A percentile compares a stretch with the other conserved stretches of the same genome.
Evolutionary conservation across 2,888 invertebrate genomes (phyloP).

Genomic region (Drosophila mayaguana): DNA sequence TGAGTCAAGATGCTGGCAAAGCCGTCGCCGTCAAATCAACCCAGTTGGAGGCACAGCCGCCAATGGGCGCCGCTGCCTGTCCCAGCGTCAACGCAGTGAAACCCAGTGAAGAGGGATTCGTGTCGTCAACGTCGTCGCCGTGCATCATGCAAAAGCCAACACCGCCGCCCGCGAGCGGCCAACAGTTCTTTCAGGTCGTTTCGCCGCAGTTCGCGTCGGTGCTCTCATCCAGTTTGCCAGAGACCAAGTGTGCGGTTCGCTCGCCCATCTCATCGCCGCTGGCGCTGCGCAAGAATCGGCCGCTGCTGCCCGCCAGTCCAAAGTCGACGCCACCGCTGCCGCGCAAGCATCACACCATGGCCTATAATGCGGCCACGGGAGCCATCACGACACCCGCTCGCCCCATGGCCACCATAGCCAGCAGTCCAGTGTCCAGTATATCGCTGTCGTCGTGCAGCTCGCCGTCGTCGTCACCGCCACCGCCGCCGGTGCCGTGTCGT

Average conservation of each 20-base stretch:
- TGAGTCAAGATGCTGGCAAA: conserved; percentile 83
- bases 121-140: conserved; percentile 29
- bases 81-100: conserved; percentile 27
- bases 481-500: conserved; percentile 82
- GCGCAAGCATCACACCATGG: conserved; percentile 77
- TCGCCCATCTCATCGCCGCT: conserved; percentile 82
- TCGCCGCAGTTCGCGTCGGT: conserved; percentile 80
- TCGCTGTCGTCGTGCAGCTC: conserved; percentile 83
- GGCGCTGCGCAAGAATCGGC: conserved; percentile 74
- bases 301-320: conserved; percentile 73
- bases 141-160: conserved; percentile 64
- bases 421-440: conserved; percentile 83
- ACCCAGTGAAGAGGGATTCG: conserved; percentile 46
- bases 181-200: conserved; percentile 78
- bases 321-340: conserved; percentile 81
- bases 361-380: conserved; percentile 77
- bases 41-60: conserved; percentile 35
- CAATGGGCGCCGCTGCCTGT: conserved; percentile 10
- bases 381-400: conserved; percentile 73
- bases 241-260: conserved; percentile 71
- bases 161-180: conserved; percentile 58
- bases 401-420: conserved; percentile 65
- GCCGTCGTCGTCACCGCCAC: conserved; percentile 84
- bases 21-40: conserved; percentile 29
- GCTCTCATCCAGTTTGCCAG: conserved; percentile 74